These are phyloP conservation scores for Chlamydotis undulata DNA, from an alignment of 2,113 vertebrate species.

Conservation along the genomic window DNA sequence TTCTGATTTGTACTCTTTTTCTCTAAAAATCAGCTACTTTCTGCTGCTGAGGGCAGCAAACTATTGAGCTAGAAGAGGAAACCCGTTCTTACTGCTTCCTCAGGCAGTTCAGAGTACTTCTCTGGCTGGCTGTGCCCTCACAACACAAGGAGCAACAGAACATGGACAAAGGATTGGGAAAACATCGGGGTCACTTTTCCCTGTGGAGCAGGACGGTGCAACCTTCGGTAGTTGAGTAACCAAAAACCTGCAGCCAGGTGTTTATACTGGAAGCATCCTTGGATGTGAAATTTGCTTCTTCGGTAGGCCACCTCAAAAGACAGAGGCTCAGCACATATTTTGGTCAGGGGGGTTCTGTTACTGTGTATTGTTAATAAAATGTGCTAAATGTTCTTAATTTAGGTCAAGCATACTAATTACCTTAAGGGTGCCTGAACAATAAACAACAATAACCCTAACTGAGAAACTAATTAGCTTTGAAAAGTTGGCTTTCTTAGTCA, in stretches of 20 bases:
- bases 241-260: not conserved
- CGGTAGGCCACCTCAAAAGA: not conserved
- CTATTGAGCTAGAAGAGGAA: not conserved
- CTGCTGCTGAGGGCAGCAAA: not conserved
- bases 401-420: constrained; percentile 4
- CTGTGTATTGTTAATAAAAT: constrained; percentile 28
- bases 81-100: not conserved
- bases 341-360: constrained; percentile 32
- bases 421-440: constrained; percentile 34
- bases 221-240: not conserved
- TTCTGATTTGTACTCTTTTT: not conserved
- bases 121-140: not conserved
- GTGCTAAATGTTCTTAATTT: constrained; percentile 24
- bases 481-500: constrained; percentile 49
- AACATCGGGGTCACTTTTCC: not conserved
- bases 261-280: not conserved
- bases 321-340: not conserved
- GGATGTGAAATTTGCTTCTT: not conserved
- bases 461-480: constrained; percentile 58
- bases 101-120: not conserved
- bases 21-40: not conserved
- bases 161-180: not conserved
- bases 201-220: rapidly evolving
- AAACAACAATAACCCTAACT: constrained; percentile 37
- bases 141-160: not conserved